Evolutionary conservation across 2,113 vertebrate genomes (phyloP), one percentile per base, ranked within the genome.

Genomic region (Anhinga anhinga): DNA sequence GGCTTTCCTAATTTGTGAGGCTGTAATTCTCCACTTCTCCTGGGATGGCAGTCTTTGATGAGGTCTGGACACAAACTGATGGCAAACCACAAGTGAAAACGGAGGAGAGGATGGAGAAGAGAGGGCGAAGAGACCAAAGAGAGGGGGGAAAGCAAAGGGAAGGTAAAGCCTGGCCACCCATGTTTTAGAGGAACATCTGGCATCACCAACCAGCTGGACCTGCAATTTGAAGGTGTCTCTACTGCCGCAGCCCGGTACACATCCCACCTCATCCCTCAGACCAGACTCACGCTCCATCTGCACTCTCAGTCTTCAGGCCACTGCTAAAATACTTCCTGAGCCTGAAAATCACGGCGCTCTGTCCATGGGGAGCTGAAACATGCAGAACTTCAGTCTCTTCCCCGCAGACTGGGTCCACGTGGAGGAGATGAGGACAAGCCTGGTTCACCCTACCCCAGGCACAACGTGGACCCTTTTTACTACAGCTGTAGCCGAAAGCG

Each of bases 221-320:
- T 36, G 27, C 22, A 42, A 15, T 34, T 26, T 63, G 63, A 53
- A 66, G 45, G 26, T 65, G 29, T 29, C 26, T 15, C 21, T 40
- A 5, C 38, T 27, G 7, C 15, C 8, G 0, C 19, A 32, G 47
- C 13, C 52, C 3, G 2, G 11, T 18, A 32, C 15, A 8, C 16
- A 14, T 25, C 67, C 79, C 72, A 49, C 27, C 44, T 65, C 44
- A 17, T 7, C 44, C 27, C 36, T 70, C 27, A 22, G 42, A 40
- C 25, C 23, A 65, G 36, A 15, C 19, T 74, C 44, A 49, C 16
- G 10, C 38, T 40, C 38, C 5, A 2, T 22, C 34, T 50, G 58
- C 8, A 6, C 5, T 30, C 56, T 26, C 19, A 5, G 25, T 36
- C 55, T 81, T 81, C 76, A 59, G 29, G 38, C 29, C 8, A 11